Conservation (phyloP, 2,113 vertebrate genomes). For the Tonatia bakeri region DNA sequence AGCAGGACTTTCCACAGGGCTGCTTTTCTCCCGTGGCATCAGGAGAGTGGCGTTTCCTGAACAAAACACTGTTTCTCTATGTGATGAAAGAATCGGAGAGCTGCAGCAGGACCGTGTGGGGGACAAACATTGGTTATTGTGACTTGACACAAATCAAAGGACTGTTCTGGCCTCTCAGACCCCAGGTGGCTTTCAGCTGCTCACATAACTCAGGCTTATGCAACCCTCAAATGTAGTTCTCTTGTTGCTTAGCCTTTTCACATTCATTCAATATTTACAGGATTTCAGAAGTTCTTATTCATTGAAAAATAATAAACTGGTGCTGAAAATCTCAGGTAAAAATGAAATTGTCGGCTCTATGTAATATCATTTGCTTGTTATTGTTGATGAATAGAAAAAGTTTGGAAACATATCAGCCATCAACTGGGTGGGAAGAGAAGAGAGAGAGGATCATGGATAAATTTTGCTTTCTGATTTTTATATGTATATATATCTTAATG, state of each 20-base stretch:
- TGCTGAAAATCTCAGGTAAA: background rate
- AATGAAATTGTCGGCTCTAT: background rate
- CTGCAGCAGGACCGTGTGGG: background rate
- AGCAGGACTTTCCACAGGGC: constrained; percentile 38
- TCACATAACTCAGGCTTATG: background rate
- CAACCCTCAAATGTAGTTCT: background rate
- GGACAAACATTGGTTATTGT: constrained; percentile 7
- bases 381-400: background rate
- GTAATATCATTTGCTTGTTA: background rate
- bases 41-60: constrained; percentile 40
- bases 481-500: background rate
- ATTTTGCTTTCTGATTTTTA: constrained; percentile 12
- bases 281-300: background rate
- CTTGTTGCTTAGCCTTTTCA: background rate
- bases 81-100: constrained; percentile 18
- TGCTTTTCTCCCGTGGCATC: background rate
- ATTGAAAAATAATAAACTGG: background rate
- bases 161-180: background rate
- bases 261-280: background rate
- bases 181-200: background rate
- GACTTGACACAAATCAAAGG: constrained; percentile 11
- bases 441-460: background rate
- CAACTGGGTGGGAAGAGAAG: background rate
- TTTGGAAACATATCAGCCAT: background rate
- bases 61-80: background rate